Percentiles rank a stretch among this genome's conserved stretches.
phyloP scores from a whole-genome alignment of 2,888 invertebrate species.

The Scaptomyza tumidula region DNA sequence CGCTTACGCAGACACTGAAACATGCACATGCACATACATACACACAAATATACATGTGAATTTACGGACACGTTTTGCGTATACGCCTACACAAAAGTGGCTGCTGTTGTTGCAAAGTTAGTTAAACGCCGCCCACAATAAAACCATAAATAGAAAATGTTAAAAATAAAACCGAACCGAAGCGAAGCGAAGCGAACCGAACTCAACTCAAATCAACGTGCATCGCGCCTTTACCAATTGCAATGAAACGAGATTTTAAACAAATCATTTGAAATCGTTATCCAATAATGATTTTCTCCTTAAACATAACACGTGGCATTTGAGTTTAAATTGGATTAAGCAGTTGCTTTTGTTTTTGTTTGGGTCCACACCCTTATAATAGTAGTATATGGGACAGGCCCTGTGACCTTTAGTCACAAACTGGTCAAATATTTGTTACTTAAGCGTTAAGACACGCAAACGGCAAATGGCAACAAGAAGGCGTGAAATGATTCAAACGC shows the following conservation, averaged over 20 bases:
- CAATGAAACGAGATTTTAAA: constrained; percentile 26
- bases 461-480: constrained; percentile 29
- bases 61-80: constrained; percentile 10
- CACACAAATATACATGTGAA: constrained; percentile 22
- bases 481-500: constrained; percentile 62
- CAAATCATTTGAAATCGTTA: constrained; percentile 24
- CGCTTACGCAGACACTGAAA: constrained; percentile 11
- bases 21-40: background rate
- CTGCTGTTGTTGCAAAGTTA: constrained; percentile 44
- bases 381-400: constrained; percentile 1
- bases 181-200: too few relatives aligned
- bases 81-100: constrained; percentile 55
- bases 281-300: background rate
- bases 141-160: constrained; percentile 46
- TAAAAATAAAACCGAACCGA: constrained; percentile 59
- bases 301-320: background rate
- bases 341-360: background rate
- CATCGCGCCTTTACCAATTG: background rate
- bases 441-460: constrained; percentile 55
- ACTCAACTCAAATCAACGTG: constrained; percentile 5
- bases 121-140: constrained; percentile 25
- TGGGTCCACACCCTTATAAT: background rate
- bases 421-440: constrained; percentile 51
- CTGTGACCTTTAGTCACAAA: constrained; percentile 34
- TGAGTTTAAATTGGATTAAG: constrained; percentile 4